Evolutionary conservation across 2,888 invertebrate species (phyloP), one percentile per base, ranked within the genome.

Genomic region (Rhagium mordax): DNA sequence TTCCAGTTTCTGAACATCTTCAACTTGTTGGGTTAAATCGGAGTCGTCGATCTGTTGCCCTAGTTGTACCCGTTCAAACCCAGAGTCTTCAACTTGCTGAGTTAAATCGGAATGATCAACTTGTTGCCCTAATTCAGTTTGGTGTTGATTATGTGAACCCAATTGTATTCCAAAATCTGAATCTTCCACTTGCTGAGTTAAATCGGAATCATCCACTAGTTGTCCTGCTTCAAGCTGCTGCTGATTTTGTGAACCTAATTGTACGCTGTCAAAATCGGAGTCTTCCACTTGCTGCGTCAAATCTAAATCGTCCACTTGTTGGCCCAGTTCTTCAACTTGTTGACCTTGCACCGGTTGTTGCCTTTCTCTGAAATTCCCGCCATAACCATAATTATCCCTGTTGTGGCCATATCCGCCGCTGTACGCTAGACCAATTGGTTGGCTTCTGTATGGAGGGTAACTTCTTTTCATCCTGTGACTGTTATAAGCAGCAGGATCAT

Each of bases 161-260:
- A 62, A 8, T 47, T 60, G 41, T 8, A 20, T 7, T 41, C 51
- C 66, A 49, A 53, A 27, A 57, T 55, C n/a, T 60, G 67, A 16
- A 10, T 71, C 66, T 71, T 77, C 73, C 18, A 71, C 68, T 74
- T 79, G 77, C 73, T 81, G 82, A 5, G 77, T 79, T 10, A 81
- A 78, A 74, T 81, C 79, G 21, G 71, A 64, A 67, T 76, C 71
- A 21, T 76, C 75, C 33, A 65, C 70, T 29, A 74, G 61, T 53
- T 76, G 71, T 16, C 53, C 74, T 48, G 49, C 16, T 55, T 64
- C 64, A 41, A 21, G 53, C 41, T 73, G 65, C 69, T 66, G 71
- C n/a, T 67, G 59, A 48, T 33, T 48, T 33, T 72, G 70, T 29
- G 74, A 74, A 1, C 71, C 74, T 2, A 66, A 16, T 48, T 65